Evolutionary conservation across 2,888 invertebrate species (phyloP), one percentile per base, ranked within the genome.

Genomic region (Tetanocera ferruginea): DNA sequence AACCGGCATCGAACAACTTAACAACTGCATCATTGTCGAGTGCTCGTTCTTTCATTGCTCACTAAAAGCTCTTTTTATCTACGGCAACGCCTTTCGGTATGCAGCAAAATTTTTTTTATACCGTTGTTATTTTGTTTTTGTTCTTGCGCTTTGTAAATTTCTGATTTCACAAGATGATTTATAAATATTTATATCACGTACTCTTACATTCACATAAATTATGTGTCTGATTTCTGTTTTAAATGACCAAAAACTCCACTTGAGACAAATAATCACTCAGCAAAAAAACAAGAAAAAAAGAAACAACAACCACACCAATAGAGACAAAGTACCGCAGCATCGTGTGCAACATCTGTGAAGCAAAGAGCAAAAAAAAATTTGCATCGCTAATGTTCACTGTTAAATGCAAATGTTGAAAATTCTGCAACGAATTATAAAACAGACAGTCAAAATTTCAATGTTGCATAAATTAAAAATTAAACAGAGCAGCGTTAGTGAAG

Each of bases 231-330:
- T 66, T 66, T 72, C 66, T 74, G 66, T 66, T 64, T 64, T 74
- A 49, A 74, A 66, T 74, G 74, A 66, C 28, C 74, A 52, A 62
- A 49, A 66, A 66, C n/a, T 49, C 66, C 74, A 64, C 51, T 74
- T 74, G 66, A 66, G 74, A 64, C 74, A 74, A 74, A 74, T 62
- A 62, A 62, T 31, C 60, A 62, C 28, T 31, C n/a, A 5, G 64
- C 4, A 43, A 37, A 34, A 64, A 37, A 43, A 67, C 23, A 9
- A 43, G 9, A 17, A 19, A 9, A 49, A 67, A 3, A n/a, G 28
- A 57, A 57, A 71, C 28, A 55, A 28, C 19, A 34, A 51, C 19
- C 43, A 60, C 43, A 25, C 9, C 11, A 37, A 19, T 19, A 60
- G 37, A 37, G 34, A 17, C 14, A 14, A 64, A 34, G 49, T 19